phyloP scores from a whole-genome alignment of 2,113 vertebrate genomes.

The Pavo muticus region DNA sequence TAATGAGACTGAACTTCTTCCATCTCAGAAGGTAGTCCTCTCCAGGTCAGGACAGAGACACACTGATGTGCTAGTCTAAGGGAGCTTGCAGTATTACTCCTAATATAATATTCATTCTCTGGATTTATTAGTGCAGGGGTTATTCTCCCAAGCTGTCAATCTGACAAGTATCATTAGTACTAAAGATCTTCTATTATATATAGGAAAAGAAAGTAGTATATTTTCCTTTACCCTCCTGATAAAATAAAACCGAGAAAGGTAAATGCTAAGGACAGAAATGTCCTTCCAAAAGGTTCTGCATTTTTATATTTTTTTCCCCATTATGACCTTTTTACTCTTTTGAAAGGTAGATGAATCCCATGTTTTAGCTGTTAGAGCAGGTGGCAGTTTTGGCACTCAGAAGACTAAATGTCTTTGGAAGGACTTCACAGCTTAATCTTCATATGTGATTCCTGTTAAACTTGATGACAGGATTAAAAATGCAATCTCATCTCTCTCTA shows the following conservation, averaged over 20 bases:
- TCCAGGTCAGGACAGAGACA: neutral
- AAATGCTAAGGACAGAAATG: neutral
- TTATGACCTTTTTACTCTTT: neutral
- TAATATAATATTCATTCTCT: constrained; percentile 8
- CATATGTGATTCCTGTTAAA: neutral
- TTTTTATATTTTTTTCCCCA: neutral
- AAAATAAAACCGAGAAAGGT: neutral
- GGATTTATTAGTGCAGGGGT: neutral
- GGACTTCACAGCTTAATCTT: neutral
- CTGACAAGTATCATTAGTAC: neutral
- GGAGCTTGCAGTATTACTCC: neutral
- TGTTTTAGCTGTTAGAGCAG: neutral
- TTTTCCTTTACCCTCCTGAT: neutral
- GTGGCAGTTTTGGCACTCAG: neutral
- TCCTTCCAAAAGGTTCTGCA: neutral
- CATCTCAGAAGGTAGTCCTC: neutral
- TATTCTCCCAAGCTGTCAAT: neutral
- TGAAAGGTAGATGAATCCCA: neutral
- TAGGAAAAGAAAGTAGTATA: neutral
- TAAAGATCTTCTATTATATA: neutral
- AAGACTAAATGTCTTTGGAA: neutral
- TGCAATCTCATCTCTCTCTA: neutral
- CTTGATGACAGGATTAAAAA: neutral
- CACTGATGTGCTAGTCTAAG: neutral
- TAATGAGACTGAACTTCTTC: constrained; percentile 15